Evolutionary conservation across 2,797 vertebrate species (phyloP).

Genomic region (Synanceia verrucosa): DNA sequence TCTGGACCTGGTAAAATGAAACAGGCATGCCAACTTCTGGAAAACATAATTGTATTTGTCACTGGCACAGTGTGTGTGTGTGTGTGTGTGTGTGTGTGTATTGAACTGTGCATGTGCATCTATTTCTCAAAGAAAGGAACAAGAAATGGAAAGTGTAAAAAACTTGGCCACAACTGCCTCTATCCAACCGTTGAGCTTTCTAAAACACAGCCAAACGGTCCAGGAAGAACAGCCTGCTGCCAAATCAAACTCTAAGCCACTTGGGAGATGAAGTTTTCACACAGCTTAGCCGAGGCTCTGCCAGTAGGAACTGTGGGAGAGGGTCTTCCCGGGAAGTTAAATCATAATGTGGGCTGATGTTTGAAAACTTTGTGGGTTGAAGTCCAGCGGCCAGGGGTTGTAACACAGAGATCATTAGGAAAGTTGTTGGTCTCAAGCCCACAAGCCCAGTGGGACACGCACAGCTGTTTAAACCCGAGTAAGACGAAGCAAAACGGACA

Average conservation of each 20-base stretch:
- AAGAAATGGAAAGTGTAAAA: constrained; percentile 30
- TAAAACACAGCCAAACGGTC: constrained; percentile 37
- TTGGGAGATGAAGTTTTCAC: constrained; percentile 77
- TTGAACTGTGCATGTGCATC: background rate
- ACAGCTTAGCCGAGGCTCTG: constrained; percentile 60
- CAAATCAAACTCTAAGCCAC: constrained; percentile 63
- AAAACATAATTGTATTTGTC: background rate
- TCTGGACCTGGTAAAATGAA: constrained; percentile 85
- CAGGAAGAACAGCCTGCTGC: constrained; percentile 50
- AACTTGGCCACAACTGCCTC: constrained; percentile 18
- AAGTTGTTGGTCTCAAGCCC: constrained; percentile 57
- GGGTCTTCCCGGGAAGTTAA: constrained; percentile 55
- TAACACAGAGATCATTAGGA: constrained; percentile 57
- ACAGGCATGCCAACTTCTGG: constrained; percentile 1
- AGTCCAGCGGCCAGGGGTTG: constrained; percentile 45
- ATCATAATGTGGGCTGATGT: constrained; percentile 55
- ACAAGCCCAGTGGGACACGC: constrained; percentile 52
- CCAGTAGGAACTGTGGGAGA: constrained; percentile 66
- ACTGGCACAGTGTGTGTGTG: background rate
- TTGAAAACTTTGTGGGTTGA: constrained; percentile 46
- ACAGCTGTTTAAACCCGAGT: constrained; percentile 72
- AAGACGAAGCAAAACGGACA: constrained; percentile 38
- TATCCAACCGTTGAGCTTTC: constrained; percentile 25
- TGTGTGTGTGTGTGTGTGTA: background rate
- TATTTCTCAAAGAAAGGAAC: constrained; percentile 16